Base-by-base conservation (phyloP, 2,888 invertebrate genomes). In the Patella pellucida region DNA sequence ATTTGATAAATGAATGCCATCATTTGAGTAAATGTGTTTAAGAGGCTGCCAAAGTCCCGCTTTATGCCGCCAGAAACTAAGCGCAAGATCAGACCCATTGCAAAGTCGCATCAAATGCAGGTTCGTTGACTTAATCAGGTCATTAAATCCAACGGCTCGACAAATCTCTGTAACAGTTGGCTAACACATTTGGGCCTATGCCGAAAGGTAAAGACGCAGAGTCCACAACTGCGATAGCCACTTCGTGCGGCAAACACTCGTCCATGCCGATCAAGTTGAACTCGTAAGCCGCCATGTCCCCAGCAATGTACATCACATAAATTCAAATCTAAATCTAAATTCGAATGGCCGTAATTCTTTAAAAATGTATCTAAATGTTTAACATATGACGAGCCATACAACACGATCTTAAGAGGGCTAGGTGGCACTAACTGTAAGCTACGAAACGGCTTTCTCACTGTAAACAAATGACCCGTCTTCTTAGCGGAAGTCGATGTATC, bases 1-100 rank as follows among this genome's bases (percentile, higher is more conserved):
- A n/a, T 54, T 54, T 15, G 54, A 54, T 54, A 54, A 54, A 54
- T 54, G 54, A 54, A 54, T 54, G n/a, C 54, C 54, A n/a, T 54
- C 54, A 54, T 16, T 7, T 5, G 54, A 15, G 7, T 54, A 54
- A 54, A 15, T n/a, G 16, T 54, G 14, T 16, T 16, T 2, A 54
- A 54, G 54, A n/a, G 14, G 54, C 15, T n/a, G 54, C 14, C 16
- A n/a, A 54, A 54, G 54, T 54, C 54, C 54, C 3, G 31, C 31
- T 31, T 31, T 31, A 31, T 31, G 31, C 4, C 31, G 31, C 31
- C 31, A 31, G 31, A 31, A 31, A 31, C 31, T 31, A 54, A n/a
- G 15, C 54, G n/a, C n/a, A n/a, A 54, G 16, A 54, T 54, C 4
- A 15, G 16, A 16, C 54, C 15, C 54, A 54, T n/a, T 15, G n/a